These are phyloP conservation scores for Silurus meridionalis DNA, from an alignment of 2,113 vertebrate species.

Conservation along the genomic window DNA sequence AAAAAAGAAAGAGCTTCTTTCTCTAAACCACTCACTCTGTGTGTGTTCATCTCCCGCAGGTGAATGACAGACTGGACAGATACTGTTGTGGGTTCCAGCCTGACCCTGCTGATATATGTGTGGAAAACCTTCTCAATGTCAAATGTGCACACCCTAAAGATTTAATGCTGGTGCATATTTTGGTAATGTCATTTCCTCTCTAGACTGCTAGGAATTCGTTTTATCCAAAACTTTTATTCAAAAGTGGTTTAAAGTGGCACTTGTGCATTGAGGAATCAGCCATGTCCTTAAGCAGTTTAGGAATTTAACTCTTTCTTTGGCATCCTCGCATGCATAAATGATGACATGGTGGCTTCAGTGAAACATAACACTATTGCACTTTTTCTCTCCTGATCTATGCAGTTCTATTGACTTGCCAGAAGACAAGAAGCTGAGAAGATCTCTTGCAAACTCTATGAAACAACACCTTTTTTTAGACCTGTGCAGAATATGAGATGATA, in stretches of 20 bases:
- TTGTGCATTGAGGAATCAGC: not conserved
- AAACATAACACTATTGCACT: conserved; percentile 38
- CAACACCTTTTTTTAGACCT: not conserved
- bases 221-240: not conserved
- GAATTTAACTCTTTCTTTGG: conserved; percentile 2
- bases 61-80: conserved; percentile 89
- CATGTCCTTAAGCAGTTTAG: conserved; percentile 14
- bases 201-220: not conserved
- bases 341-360: conserved; percentile 40
- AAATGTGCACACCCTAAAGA: conserved; percentile 80
- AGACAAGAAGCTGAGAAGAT: conserved; percentile 8
- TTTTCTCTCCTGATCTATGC: conserved; percentile 9
- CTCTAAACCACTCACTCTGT: not conserved
- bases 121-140: conserved; percentile 83
- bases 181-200: conserved; percentile 71
- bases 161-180: conserved; percentile 87
- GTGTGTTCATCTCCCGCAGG: conserved; percentile 65
- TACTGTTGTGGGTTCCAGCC: conserved; percentile 92
- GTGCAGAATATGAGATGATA: not conserved
- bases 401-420: conserved; percentile 25
- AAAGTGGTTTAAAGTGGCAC: not conserved
- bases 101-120: conserved; percentile 79
- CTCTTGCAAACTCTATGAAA: conserved; percentile 27
- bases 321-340: conserved; percentile 39
- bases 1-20: not conserved